A percentile compares a stretch with the other conserved stretches of the same genome.
phyloP scores from a whole-genome alignment of 2,888 invertebrate species.

The Keiferia lycopersicella region DNA sequence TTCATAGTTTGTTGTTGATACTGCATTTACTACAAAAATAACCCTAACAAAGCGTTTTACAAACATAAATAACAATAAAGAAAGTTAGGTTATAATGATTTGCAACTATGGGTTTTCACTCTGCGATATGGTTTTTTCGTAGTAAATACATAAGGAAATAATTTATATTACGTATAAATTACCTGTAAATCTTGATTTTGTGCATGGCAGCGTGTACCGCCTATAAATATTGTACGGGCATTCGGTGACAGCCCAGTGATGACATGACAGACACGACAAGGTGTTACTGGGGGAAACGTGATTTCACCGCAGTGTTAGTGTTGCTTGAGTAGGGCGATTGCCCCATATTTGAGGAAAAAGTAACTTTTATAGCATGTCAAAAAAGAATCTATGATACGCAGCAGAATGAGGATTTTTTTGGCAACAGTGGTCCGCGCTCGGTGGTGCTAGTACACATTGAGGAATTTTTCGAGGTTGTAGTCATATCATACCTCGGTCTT shows the following conservation, averaged over 20 bases:
- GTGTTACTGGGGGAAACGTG: constrained; percentile 26
- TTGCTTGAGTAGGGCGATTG: background rate
- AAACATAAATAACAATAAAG: constrained; percentile 33
- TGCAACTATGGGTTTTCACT: constrained; percentile 42
- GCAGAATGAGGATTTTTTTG: too few species aligned
- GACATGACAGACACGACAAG: constrained; percentile 65
- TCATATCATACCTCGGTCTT: too few species aligned
- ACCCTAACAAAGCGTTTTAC: constrained; percentile 20
- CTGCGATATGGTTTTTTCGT: constrained; percentile 18
- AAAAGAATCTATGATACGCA: background rate
- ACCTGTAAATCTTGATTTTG: constrained; percentile 77
- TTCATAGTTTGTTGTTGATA: constrained; percentile 8
- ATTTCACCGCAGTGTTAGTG: constrained; percentile 32
- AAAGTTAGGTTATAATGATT: constrained; percentile 69
- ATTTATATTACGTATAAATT: constrained; percentile 37
- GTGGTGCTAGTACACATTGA: too few species aligned
- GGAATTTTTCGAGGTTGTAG: too few species aligned
- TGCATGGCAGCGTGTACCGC: constrained; percentile 76
- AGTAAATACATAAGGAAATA: constrained; percentile 23
- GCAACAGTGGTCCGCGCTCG: too few species aligned
- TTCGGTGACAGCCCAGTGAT: constrained; percentile 67
- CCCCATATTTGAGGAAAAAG: background rate
- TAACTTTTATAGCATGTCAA: background rate
- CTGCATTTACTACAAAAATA: constrained; percentile 23
- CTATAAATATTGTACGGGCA: constrained; percentile 74